Evolutionary conservation across 1,140 invertebrate species (phyloP), one percentile per base, ranked within the genome.

Genomic region (Nephotettix cincticeps): DNA sequence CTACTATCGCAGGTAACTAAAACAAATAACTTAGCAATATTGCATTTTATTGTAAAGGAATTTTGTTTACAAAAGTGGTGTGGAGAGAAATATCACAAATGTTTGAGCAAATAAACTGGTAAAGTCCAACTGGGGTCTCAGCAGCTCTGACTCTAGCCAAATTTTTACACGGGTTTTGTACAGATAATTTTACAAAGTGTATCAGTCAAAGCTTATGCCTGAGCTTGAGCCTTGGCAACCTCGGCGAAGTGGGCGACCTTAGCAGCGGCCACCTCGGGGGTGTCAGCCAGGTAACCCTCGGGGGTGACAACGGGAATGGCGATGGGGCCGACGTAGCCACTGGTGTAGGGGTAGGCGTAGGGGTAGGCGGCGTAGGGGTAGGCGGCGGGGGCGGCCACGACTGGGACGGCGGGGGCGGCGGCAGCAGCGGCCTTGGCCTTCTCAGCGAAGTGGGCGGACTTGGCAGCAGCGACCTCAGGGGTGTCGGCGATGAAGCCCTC

Each of bases 211-310:
- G 25, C 27, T 28, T 25, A 29, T 21, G 14, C 54, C 30, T 72
- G 68, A 25, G 64, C 69, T 51, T 73, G 70, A 27, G 70, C 72
- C 64, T 72, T 75, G 56, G 72, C 64, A 27, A 71, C 36, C 56
- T 72, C 85, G 67, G 84, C 82, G 75, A 85, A 84, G 73, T 87
- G 86, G 2, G 79, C 83, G 21, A 84, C 84, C 77, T 86, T 86
- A 47, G 86, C 86, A 51, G 83, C 83, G 54, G 84, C 84, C 2
- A 87, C 86, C 79, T 87, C 87, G 36, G 85, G 84, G 1, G 86
- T 87, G 73, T 88, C 86, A 9, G 84, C 78, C 58, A 88, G 84
- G 68, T 85, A 84, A 65, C 86, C 87, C 74, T 87, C 85, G 27
- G 84, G 83, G 21, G 85, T 86, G 1, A 87, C 71, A 17, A 73